Percentiles rank a stretch among this genome's conserved stretches.
Evolutionary conservation across 2,888 invertebrate genomes (phyloP).

Genomic region (Nomada ruficornis): DNA sequence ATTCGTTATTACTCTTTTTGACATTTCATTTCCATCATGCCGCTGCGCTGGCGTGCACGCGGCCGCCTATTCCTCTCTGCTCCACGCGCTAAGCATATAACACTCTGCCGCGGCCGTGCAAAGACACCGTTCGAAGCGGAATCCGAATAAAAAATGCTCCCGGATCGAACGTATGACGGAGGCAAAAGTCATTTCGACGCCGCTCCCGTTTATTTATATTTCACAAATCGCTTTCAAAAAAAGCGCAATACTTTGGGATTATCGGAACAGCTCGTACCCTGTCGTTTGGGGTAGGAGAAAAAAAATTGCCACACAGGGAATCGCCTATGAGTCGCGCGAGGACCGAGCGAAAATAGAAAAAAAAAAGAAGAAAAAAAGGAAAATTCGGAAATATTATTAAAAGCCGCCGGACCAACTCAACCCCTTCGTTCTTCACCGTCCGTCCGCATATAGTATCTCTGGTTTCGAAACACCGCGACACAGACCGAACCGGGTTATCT

Average conservation of each 20-base stretch:
- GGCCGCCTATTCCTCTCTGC: neutral
- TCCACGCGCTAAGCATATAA: conserved; percentile 49
- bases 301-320: conserved; percentile 73
- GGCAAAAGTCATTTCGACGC: conserved; percentile 77
- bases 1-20: conserved; percentile 63
- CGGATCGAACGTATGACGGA: conserved; percentile 49
- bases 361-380: conserved; percentile 69
- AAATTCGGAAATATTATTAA: conserved; percentile 80
- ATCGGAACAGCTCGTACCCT: conserved; percentile 63
- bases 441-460: neutral
- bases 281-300: neutral
- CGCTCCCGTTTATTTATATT: conserved; percentile 80
- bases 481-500: conserved; percentile 71
- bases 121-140: conserved; percentile 34
- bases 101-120: conserved; percentile 28
- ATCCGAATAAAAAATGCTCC: conserved; percentile 48
- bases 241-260: conserved; percentile 82
- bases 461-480: conserved; percentile 30
- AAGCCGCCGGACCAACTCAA: conserved; percentile 74
- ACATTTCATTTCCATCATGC: conserved; percentile 60
- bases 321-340: conserved; percentile 75
- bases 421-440: conserved; percentile 25
- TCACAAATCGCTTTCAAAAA: conserved; percentile 81
- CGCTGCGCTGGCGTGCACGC: neutral
- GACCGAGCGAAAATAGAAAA: conserved; percentile 47